These are phyloP conservation scores for Volucella inflata DNA, from an alignment of 2,888 invertebrate genomes.

Conservation along the genomic window DNA sequence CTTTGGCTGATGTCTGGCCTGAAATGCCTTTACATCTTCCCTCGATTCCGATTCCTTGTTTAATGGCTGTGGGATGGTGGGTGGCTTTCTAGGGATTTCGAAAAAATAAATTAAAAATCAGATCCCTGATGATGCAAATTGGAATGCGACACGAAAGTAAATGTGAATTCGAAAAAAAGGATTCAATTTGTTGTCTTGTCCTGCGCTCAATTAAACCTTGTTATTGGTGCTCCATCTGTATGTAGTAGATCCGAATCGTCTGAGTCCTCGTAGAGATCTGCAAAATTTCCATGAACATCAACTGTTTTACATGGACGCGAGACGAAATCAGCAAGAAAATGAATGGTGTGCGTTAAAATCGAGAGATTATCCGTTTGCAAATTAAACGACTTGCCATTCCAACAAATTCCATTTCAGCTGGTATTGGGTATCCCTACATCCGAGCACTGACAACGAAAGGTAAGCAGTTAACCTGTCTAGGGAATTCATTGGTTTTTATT, in stretches of 20 bases:
- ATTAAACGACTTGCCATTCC: conserved; percentile 69
- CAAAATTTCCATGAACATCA: conserved; percentile 13
- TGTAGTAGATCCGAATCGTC: background rate
- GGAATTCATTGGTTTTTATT: conserved; percentile 69
- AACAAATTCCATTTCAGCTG: conserved; percentile 9
- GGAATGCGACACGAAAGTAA: conserved; percentile 72
- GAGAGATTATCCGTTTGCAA: conserved; percentile 68
- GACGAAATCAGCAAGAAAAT: conserved; percentile 52
- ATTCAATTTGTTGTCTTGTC: conserved; percentile 73
- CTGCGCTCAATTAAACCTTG: conserved; percentile 71
- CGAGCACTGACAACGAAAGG: conserved; percentile 9
- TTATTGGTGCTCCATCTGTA: conserved; percentile 51
- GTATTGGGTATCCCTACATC: background rate
- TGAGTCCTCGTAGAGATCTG: background rate
- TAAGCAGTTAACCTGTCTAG: conserved; percentile 65
- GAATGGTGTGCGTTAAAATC: conserved; percentile 62
- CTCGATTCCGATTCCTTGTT: no score
- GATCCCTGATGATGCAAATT: conserved; percentile 70
- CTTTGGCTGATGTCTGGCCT: conserved; percentile 19
- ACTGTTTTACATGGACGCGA: conserved; percentile 28
- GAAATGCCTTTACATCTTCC: no score
- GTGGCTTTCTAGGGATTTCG: no score
- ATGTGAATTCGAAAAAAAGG: conserved; percentile 64
- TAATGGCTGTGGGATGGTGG: no score
- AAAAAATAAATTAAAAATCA: conserved; percentile 61